A percentile compares a stretch with the other conserved stretches of the same genome.
These are phyloP conservation scores for Triplophysa yarkandensis DNA, from an alignment of 2,797 vertebrate genomes.

Conservation along the genomic window DNA sequence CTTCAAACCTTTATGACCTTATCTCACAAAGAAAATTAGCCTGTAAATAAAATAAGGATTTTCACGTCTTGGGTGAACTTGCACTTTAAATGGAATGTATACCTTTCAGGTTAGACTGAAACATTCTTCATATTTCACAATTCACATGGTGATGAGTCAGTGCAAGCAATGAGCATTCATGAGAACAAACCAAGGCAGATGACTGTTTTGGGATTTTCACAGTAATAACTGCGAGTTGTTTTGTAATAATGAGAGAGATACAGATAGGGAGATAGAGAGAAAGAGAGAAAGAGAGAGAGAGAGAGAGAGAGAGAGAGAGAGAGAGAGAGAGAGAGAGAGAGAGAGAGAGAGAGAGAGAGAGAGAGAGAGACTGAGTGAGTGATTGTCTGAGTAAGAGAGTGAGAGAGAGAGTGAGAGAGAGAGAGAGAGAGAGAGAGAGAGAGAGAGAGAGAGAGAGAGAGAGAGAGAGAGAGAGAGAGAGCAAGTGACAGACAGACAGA, in stretches of 20 bases:
- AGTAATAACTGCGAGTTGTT: constrained; percentile 20
- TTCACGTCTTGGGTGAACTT: too few relatives aligned
- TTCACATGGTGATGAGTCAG: constrained; percentile 34
- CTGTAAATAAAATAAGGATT: too few relatives aligned
- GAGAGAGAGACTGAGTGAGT: neutral
- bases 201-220: neutral
- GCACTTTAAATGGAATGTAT: neutral
- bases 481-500: neutral
- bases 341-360: neutral
- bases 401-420: too few relatives aligned
- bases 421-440: neutral
- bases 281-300: neutral
- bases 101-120: neutral
- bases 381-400: too few relatives aligned
- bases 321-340: neutral
- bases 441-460: neutral
- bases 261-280: too few relatives aligned
- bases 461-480: neutral
- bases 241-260: constrained; percentile 31
- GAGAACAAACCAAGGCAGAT: constrained; percentile 9
- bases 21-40: too few relatives aligned
- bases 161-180: constrained; percentile 6
- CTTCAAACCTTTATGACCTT: too few relatives aligned
- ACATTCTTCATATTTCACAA: neutral
- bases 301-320: neutral